A percentile compares a stretch with the other conserved stretches of the same genome.
Evolutionary conservation across 2,797 vertebrate species (phyloP).

Genomic region (Danio albolineatus): DNA sequence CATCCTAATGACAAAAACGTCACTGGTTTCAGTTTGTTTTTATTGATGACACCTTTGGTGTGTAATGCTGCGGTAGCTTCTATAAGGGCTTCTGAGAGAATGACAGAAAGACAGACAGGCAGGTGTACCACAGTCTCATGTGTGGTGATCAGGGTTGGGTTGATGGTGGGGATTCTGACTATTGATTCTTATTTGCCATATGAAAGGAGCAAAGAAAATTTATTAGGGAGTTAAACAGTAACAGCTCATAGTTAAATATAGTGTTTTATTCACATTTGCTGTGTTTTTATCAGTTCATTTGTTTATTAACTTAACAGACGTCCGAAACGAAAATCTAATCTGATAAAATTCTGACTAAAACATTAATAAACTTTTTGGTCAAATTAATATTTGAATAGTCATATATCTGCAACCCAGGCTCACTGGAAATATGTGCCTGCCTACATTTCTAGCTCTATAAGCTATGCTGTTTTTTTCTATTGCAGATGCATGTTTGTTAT

Average conservation of each 20-base stretch:
- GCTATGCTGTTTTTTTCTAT: no score
- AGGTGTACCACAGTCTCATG: constrained; percentile 12
- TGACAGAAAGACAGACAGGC: constrained; percentile 61
- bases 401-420: no score
- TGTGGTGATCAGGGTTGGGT: not conserved
- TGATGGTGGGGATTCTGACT: not conserved
- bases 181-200: constrained; percentile 9
- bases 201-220: not conserved
- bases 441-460: no score
- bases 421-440: no score
- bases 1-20: constrained; percentile 67
- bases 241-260: not conserved
- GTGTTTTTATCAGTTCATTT: not conserved
- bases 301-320: not conserved
- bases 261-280: not conserved
- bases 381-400: no score
- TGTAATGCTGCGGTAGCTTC: constrained; percentile 68
- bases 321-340: not conserved
- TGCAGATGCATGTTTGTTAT: no score
- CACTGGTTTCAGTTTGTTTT: constrained; percentile 62
- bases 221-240: not conserved
- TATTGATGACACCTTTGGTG: constrained; percentile 79
- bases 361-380: no score
- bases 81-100: constrained; percentile 65
- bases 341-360: no score